phyloP scores from a whole-genome alignment of 2,113 vertebrate species.

The Pituophis catenifer region DNA sequence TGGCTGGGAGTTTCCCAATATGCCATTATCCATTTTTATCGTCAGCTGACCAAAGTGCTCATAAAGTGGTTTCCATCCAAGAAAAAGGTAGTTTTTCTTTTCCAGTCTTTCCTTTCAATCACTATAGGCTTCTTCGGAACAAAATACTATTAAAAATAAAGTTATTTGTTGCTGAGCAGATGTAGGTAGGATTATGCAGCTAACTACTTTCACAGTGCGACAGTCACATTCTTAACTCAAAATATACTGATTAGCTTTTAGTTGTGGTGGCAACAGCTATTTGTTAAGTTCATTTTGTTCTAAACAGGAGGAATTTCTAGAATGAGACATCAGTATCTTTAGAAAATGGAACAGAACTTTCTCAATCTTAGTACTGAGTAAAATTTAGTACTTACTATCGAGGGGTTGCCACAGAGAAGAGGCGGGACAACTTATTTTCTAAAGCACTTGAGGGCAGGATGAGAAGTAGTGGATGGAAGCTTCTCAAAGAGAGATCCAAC shows the following conservation, averaged over 20 bases:
- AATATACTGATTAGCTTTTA: background rate
- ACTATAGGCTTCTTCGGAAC: background rate
- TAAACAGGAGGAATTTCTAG: background rate
- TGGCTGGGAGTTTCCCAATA: background rate
- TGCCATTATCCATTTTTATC: background rate
- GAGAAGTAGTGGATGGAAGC: no score
- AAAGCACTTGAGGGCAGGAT: no score
- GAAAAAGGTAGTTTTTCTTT: background rate
- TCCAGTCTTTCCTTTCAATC: background rate
- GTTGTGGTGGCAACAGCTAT: background rate
- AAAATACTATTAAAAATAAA: background rate
- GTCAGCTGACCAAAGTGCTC: background rate
- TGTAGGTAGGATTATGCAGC: no score
- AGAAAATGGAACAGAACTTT: no score
- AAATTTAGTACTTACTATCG: no score
- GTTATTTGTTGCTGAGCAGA: background rate
- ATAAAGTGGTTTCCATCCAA: background rate
- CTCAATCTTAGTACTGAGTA: no score
- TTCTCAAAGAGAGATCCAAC: no score
- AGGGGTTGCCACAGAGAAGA: no score
- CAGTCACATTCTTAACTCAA: background rate
- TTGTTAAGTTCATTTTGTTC: background rate
- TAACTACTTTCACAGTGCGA: background rate
- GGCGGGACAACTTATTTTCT: no score
- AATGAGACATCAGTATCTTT: no score